Evolutionary conservation across 53 echinoderm and acorn worm species (phyloP), one percentile per base, ranked within the genome.

Genomic region (Astropecten irregularis): DNA sequence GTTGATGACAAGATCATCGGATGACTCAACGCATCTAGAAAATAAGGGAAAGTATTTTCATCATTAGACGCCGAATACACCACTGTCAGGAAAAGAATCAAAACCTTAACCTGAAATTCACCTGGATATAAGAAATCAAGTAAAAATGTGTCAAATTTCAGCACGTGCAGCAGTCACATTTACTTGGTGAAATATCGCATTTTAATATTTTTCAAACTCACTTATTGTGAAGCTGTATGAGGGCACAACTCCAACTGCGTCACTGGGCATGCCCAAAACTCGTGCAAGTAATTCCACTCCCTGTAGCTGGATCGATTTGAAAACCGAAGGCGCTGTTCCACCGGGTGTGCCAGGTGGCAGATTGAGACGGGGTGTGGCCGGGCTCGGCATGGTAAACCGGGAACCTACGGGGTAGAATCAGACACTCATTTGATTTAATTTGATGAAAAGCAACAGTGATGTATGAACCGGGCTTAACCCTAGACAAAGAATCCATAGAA

Each of bases 291-390:
- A 88, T n/a, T 82, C 77, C 30, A 95, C 84, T 3, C 99, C 99
- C 81, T 88, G 90, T 22, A 66, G 83, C 55, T 92, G 88, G 15
- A 99, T 57, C 1, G 99, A 97, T 37, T 90, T 82, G 81, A 91
- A 99, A 18, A 50, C 46, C 19, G 81, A 71, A 37, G 54, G 40
- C 10, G 82, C 66, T 68, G 76, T 46, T 13, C 85, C 51, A 18
- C 82, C 76, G 1, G 85, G 79, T 9, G 85, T 77, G 13, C 86
- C 86, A 32, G 60, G 94, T 11, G 54, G 82, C 0, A 99, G 90
- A 81, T 83, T 86, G 28, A 99, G 86, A 23, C 88, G 85, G 25
- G 94, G 99, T 1, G 99, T 99, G 19, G 87, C 88, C 23, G 99
- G 94, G 53, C 92, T 99, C 0, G 92, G 58, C 52, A 89, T 79